Percentiles rank a stretch among this genome's conserved stretches.
phyloP scores from a whole-genome alignment of 2,797 vertebrate species.

The Moxostoma hubbsi region DNA sequence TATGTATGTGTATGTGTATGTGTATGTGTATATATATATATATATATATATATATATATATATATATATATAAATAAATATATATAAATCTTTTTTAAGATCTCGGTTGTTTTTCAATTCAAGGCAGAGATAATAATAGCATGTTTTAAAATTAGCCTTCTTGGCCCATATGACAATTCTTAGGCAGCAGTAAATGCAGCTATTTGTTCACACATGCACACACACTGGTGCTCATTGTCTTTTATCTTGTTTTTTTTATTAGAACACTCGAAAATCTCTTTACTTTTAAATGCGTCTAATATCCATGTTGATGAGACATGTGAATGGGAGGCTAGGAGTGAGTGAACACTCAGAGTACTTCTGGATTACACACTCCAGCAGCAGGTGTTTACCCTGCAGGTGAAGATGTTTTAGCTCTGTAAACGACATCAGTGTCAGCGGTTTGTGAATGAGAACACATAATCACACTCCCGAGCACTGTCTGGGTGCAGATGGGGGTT shows the following conservation, averaged over 20 bases:
- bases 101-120: constrained; percentile 53
- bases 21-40: constrained; percentile 69
- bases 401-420: constrained; percentile 23
- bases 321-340: background rate
- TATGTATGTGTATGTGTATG: too few species aligned
- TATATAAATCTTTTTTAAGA: constrained; percentile 78
- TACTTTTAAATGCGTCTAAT: background rate
- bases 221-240: constrained; percentile 24
- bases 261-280: background rate
- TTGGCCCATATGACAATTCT: constrained; percentile 68
- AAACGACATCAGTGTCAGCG: constrained; percentile 58
- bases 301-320: background rate
- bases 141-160: constrained; percentile 71
- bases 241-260: constrained; percentile 27
- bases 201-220: constrained; percentile 69
- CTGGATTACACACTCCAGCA: constrained; percentile 9
- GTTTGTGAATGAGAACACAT: constrained; percentile 46
- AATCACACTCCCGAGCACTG: background rate
- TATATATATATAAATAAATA: constrained; percentile 72
- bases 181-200: constrained; percentile 54
- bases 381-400: constrained; percentile 23
- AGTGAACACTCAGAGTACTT: background rate
- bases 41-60: constrained; percentile 73
- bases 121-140: constrained; percentile 75
- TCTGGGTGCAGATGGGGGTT: background rate